Conservation (phyloP, 2,113 vertebrate genomes). For the Sebastes fasciatus region DNA sequence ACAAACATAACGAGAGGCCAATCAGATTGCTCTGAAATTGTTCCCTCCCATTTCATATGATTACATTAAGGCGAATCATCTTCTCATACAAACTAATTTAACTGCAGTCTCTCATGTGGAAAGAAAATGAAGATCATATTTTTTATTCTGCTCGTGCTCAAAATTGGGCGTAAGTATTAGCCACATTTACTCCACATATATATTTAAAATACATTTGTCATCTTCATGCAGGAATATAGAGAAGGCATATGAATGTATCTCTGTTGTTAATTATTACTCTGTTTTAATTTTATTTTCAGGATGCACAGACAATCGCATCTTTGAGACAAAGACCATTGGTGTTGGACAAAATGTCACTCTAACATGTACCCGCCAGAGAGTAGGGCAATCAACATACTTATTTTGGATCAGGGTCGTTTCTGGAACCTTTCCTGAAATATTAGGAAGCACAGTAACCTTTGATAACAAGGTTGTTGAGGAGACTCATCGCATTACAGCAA, state of each 20-base stretch:
- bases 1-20: too few relatives aligned
- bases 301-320: not conserved
- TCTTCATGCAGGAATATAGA: too few relatives aligned
- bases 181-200: not conserved
- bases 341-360: conserved; percentile 28
- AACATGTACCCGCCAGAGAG: fast-evolving
- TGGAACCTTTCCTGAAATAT: not conserved
- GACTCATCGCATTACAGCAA: conserved; percentile 12
- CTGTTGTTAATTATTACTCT: not conserved
- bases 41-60: too few relatives aligned
- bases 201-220: not conserved
- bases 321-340: not conserved
- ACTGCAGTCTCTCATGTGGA: too few relatives aligned
- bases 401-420: conserved; percentile 47
- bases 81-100: too few relatives aligned
- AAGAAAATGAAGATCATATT: too few relatives aligned
- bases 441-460: not conserved
- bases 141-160: too few relatives aligned
- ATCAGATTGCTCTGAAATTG: too few relatives aligned
- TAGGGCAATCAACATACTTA: fast-evolving
- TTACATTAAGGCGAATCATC: too few relatives aligned
- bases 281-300: conserved; percentile 20
- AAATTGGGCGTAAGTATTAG: too few relatives aligned
- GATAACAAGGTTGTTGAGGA: not conserved
- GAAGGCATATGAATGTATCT: too few relatives aligned